phyloP scores from a whole-genome alignment of 2,113 vertebrate genomes.

The Semicossyphus pulcher region DNA sequence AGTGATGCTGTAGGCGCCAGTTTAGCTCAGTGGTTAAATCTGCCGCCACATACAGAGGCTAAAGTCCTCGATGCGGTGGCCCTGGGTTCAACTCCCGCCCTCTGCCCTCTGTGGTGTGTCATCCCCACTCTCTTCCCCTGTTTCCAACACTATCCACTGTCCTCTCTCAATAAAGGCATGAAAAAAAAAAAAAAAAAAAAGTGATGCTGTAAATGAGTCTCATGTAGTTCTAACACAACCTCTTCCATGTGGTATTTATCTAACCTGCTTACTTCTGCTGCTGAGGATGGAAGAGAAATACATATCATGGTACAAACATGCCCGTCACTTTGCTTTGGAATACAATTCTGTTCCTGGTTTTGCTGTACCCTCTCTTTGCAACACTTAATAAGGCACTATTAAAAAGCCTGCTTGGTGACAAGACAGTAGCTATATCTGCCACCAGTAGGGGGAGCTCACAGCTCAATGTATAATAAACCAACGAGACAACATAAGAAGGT shows the following conservation, averaged over 20 bases:
- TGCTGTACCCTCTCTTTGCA: background rate
- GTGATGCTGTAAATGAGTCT: background rate
- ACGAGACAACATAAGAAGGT: constrained; percentile 14
- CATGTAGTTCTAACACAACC: background rate
- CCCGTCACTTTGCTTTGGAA: background rate
- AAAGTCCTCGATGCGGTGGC: too few species aligned
- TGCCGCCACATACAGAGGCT: too few species aligned
- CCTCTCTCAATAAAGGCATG: too few species aligned
- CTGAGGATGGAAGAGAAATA: background rate
- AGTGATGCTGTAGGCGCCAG: too few species aligned
- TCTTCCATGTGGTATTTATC: constrained; percentile 5
- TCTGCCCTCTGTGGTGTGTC: too few species aligned
- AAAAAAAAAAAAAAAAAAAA: too few species aligned
- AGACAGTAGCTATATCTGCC: background rate
- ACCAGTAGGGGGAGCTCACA: constrained; percentile 92
- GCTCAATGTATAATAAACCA: constrained; percentile 64
- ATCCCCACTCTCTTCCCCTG: too few species aligned
- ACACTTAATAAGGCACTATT: background rate
- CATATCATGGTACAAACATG: background rate
- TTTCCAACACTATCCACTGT: too few species aligned
- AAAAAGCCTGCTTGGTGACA: background rate
- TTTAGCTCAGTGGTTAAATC: too few species aligned
- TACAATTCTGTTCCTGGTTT: background rate
- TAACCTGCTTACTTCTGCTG: background rate
- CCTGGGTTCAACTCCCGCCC: too few species aligned